phyloP scores from a whole-genome alignment of 1,140 invertebrate species.

The Onthophagus taurus region DNA sequence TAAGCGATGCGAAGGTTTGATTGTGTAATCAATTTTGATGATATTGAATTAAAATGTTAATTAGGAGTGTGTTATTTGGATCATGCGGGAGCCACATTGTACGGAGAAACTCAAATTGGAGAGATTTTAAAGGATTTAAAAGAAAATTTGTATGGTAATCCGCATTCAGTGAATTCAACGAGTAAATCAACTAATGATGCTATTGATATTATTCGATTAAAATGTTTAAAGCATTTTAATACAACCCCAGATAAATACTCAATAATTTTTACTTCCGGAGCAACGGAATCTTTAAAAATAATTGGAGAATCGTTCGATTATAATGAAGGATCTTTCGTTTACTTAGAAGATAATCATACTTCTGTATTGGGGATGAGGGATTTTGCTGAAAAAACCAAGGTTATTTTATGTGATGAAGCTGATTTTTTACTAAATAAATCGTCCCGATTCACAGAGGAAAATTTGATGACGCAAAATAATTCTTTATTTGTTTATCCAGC shows the following conservation, averaged over 20 bases:
- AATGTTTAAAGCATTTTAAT: constrained; percentile 77
- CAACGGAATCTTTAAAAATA: constrained; percentile 75
- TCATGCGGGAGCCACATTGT: constrained; percentile 81
- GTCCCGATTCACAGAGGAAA: background rate
- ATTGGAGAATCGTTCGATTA: constrained; percentile 69
- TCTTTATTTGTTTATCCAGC: constrained; percentile 81
- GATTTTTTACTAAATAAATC: constrained; percentile 23
- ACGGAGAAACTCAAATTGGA: constrained; percentile 65
- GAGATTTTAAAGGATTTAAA: constrained; percentile 55
- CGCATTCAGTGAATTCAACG: constrained; percentile 62
- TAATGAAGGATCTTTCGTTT: constrained; percentile 50
- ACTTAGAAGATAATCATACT: constrained; percentile 88
- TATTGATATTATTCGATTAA: constrained; percentile 71
- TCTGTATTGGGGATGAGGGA: constrained; percentile 85
- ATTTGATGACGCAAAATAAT: constrained; percentile 31
- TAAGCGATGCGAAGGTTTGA: no score
- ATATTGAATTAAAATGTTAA: no score
- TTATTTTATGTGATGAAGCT: constrained; percentile 31
- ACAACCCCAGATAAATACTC: constrained; percentile 70
- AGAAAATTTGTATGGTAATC: constrained; percentile 73
- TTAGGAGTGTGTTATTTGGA: constrained; percentile 89
- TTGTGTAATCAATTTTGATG: no score
- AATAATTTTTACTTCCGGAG: constrained; percentile 85
- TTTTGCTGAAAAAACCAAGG: constrained; percentile 29
- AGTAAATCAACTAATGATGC: constrained; percentile 68